A percentile compares a stretch with the other conserved stretches of the same genome.
phyloP scores from a whole-genome alignment of 2,113 vertebrate species.

The Tragulus kanchil region DNA sequence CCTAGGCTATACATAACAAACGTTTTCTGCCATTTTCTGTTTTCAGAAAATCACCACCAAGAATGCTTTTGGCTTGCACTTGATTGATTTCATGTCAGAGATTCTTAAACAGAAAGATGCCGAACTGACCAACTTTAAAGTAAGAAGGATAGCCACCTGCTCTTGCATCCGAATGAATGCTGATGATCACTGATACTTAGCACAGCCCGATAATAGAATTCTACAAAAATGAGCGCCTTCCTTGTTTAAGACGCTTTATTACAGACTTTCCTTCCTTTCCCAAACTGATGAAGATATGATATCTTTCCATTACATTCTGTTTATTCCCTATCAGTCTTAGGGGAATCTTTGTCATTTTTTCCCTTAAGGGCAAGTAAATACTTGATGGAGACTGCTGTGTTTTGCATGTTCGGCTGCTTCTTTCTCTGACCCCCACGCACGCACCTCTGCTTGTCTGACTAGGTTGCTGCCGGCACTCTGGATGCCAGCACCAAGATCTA shows the following conservation, averaged over 20 bases:
- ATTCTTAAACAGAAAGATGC: conserved; percentile 95
- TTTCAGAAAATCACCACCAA: conserved; percentile 98
- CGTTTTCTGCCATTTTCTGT: conserved; percentile 69
- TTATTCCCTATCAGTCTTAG: background rate
- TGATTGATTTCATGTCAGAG: conserved; percentile 97
- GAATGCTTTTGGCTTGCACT: conserved; percentile 96
- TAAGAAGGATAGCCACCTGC: conserved; percentile 71
- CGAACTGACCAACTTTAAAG: conserved; percentile 95
- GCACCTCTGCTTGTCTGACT: conserved; percentile 25
- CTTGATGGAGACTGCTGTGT: background rate
- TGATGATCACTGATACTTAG: background rate
- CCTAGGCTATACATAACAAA: background rate
- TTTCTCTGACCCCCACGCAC: background rate
- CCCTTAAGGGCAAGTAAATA: background rate
- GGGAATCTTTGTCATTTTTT: conserved; percentile 2
- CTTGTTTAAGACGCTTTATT: background rate
- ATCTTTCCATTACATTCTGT: background rate
- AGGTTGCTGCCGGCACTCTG: conserved; percentile 96
- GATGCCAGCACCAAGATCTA: conserved; percentile 99
- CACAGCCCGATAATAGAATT: background rate
- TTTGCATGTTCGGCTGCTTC: background rate
- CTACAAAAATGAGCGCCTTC: background rate
- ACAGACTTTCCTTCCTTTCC: conserved; percentile 3
- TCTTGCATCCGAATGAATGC: background rate
- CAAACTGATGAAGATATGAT: background rate